Base-by-base conservation (phyloP, 53 echinoderm and acorn worm species). In the Hippasteria phrygiana region DNA sequence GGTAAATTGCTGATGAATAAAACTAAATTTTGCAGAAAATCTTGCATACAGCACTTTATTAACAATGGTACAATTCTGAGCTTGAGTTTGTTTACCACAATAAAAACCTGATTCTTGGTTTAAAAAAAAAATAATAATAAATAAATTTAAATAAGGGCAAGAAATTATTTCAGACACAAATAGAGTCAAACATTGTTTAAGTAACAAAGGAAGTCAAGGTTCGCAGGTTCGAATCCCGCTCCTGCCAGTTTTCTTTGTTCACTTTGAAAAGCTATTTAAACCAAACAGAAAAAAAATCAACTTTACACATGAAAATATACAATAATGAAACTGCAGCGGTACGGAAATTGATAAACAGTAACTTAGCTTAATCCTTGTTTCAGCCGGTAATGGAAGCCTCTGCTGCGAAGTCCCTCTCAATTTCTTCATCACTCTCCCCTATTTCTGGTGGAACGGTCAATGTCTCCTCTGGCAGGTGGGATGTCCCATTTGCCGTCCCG, bases 381-480 rank as follows among this genome's bases (percentile, higher is more conserved):
- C 85, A 85, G 71, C 85, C 85, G 3, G 85, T 85, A 29, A 45
- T 50, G 48, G 85, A 69, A 50, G 4, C 34, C 47, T 70, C 85
- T 6, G 46, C 35, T 1, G 70, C 13, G 37, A 46, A 69, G 35
- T 71, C 85, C 20, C 27, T 26, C 31, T 75, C 75, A 31, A 66
- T 8, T 6, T 71, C 85, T 2, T 67, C 85, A 18, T 70, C 85
- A 22, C 29, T 70, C 85, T 85, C 70, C 85, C 85, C 71, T 37
- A 71, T 35, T 34, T 85, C 85, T 8, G 39, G 85, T 85, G 71
- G 85, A 37, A 85, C 85, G 13, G 85, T 71, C 85, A 69, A 35
- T 71, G 39, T 53, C 11, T 85, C 71, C 36, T 50, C 36, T 85
- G 85, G 85, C 13, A 48, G 53, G 47, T 51, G 71, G 85, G 37